Base-by-base conservation (phyloP, 2,888 invertebrate genomes). In the Melinaea menophilus region DNA sequence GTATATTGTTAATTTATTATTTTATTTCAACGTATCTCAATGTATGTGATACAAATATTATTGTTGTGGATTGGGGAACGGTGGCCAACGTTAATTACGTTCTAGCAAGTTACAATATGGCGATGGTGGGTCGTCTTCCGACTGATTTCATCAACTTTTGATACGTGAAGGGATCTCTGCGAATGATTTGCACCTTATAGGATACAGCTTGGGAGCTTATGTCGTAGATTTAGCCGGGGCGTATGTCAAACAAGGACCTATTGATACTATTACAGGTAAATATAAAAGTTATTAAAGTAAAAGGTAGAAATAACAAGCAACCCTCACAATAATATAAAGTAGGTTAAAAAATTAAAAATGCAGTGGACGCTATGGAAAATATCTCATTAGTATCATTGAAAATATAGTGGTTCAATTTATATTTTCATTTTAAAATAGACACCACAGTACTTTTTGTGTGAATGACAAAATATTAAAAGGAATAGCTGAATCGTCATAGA, bases 11-110 rank as follows among this genome's bases (percentile, higher is more conserved):
- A 31, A 51, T 9, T 31, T 2, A 7, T 31, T 11, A 3, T 51
- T 46, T 46, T 46, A 46, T 46, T 46, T 45, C 82, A 92, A 93
- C 92, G 0, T 92, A 92, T 71, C 81, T 93, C 13, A 85, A 86
- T 56, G 80, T 86, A 2, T 92, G 92, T 47, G 91, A 92, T 63
- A 80, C 91, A 22, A 22, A 93, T 69, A 91, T 93, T 64, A 91
- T 93, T 56, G 91, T 91, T 1, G 91, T 93, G 4, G 93, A 93
- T 70, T 93, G 93, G 93, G 88, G 90, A n/a, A 81, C 79, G 0
- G 92, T 92, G 2, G 92, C 93, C 0, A 92, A 92, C 62, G 80
- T 92, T 5, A 93, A 93, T 69, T 93, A 93, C 68, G 83, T 91
- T 58, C 76, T 90, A 85, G 79, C 22, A 22, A 22, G 22, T 22